phyloP scores from a whole-genome alignment of 2,113 vertebrate species.

The Burhinus bistriatus region DNA sequence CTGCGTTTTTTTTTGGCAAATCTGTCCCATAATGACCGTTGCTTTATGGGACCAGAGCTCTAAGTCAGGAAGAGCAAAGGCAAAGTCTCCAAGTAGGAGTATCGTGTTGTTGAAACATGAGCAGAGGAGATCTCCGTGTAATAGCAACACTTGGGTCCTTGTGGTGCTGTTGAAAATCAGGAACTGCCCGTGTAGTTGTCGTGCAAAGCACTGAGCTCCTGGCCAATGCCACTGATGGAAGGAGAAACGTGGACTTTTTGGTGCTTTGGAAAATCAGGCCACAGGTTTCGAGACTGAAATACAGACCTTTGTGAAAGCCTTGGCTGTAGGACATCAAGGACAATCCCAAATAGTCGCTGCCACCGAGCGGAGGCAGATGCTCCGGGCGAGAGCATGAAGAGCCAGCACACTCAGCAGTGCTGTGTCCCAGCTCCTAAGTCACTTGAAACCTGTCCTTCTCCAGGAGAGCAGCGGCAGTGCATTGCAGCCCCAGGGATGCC shows the following conservation, averaged over 20 bases:
- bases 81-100: neutral
- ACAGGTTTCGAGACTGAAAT: neutral
- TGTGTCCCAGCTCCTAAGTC: neutral
- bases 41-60: neutral
- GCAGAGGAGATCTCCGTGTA: fast-evolving
- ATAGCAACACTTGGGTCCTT: fast-evolving
- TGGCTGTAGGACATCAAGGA: neutral
- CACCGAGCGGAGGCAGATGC: neutral
- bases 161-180: neutral
- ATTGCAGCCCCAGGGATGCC: neutral
- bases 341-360: fast-evolving
- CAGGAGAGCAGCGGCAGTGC: neutral
- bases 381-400: neutral
- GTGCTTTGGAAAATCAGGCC: neutral
- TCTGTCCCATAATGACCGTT: neutral
- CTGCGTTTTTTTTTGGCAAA: neutral
- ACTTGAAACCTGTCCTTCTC: neutral
- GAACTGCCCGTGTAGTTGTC: fast-evolving
- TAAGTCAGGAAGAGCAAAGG: neutral
- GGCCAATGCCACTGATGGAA: neutral
- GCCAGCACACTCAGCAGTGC: neutral
- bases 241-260: neutral
- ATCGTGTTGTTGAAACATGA: fast-evolving
- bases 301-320: neutral
- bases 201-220: neutral